These are phyloP conservation scores for Mycteria americana DNA, from an alignment of 2,797 vertebrate genomes.

Conservation along the genomic window DNA sequence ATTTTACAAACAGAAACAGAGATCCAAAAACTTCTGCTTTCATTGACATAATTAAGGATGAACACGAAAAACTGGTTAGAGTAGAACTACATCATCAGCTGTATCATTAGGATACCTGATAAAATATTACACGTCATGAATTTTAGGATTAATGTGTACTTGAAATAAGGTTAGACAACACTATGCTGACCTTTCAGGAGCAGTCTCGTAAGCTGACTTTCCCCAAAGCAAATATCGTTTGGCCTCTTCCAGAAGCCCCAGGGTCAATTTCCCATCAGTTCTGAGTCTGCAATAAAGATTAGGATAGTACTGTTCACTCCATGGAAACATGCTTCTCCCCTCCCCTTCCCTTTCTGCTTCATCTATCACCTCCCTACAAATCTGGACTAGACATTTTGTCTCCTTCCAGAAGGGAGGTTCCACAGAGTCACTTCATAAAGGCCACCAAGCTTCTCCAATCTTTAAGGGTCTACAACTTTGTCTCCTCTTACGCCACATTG, in stretches of 20 bases:
- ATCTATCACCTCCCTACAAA: not conserved
- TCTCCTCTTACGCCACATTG: not conserved
- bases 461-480: not conserved
- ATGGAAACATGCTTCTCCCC: not conserved
- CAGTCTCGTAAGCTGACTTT: not conserved
- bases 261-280: not conserved
- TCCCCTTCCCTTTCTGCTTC: not conserved
- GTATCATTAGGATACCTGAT: not conserved
- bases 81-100: not conserved
- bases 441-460: not conserved
- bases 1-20: not conserved
- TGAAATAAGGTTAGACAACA: not conserved
- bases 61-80: not conserved
- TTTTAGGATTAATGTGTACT: not conserved
- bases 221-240: not conserved
- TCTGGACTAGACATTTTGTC: not conserved
- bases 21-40: not conserved
- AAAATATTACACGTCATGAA: not conserved
- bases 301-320: not conserved
- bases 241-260: not conserved
- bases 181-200: not conserved
- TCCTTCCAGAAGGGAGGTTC: not conserved
- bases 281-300: not conserved
- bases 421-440: not conserved
- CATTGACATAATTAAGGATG: not conserved